Base-by-base conservation (phyloP, 1,140 invertebrate species). In the Aphidius gifuensis region DNA sequence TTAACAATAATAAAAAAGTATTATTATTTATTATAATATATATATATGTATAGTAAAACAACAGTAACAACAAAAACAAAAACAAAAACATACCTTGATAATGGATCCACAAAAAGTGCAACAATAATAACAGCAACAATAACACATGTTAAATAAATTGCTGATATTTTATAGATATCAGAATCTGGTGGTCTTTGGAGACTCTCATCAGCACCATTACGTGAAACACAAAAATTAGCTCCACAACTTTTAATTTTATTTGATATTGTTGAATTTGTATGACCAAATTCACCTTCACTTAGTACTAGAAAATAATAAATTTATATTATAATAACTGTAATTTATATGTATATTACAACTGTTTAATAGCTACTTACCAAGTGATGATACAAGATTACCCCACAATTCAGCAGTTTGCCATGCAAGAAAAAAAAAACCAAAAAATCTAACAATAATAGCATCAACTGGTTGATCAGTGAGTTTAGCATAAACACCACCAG, bases 341-440 rank as follows among this genome's bases (percentile, higher is more conserved):
- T 46, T 23, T 32, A 9, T 9, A 54, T 44, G 8, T 45, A 8
- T 8, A 5, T 51, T 39, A 38, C 50, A 38, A n/a, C n/a, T n/a
- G n/a, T n/a, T n/a, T n/a, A 16, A 59, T 44, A 49, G 49, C 23
- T 1, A 77, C 86, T 87, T 76, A 94, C 90, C 91, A 68, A 93
- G 82, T 56, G 94, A 97, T n/a, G 95, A 97, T 68, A 98, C 93
- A 43, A 98, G 85, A 82, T 98, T 98, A 73, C 96, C 96, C 93
- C 93, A 93, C 7, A 97, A 86, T 79, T 96, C 93, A 60, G 95
- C 92, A 0, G 92, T 92, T 74, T 99, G 96, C 88, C 96, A 98
- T 61, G 95, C 89, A 64, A 98, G 88, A 83, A 98, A 98, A 87
- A 99, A 99, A 84, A 97, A 93, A 32, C 96, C 96, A 79, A 98